Evolutionary conservation across 2,888 invertebrate species (phyloP), one percentile per base, ranked within the genome.

Genomic region (Lutraria lutraria): DNA sequence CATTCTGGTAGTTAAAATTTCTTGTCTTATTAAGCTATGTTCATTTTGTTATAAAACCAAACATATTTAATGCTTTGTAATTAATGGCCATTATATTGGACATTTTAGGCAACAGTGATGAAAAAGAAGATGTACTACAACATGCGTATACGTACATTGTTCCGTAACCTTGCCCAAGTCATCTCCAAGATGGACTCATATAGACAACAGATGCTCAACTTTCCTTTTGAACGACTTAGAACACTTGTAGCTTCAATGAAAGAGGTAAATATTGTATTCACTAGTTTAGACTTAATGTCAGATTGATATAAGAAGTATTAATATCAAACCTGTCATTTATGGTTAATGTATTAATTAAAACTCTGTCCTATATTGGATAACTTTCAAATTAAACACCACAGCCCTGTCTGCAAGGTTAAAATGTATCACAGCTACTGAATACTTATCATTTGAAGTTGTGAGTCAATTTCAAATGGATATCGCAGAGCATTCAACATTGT

Each of bases 111-210:
- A 25, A 96, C 96, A 31, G 96, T 96, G n/a, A 92, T 94, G 84
- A 97, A 96, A 93, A 97, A 97, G 91, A 96, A 96, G 92, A 96
- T 96, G 96, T 97, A 94, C 91, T 97, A 97, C 92, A 96, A 95
- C 91, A 96, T 96, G 96, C 94, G 95, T 68, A 93, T 95, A 52
- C 96, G 96, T 88, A 95, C 95, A 12, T 92, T 96, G 31, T 89
- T 93, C 54, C 92, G 96, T 83, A 95, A 96, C 86, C 92, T 95
- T 87, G 91, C 95, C 12, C 94, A 95, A 85, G 88, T 96, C 25
- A 88, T 94, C n/a, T 86, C 90, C 25, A 94, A 95, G 82, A 93
- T 96, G 92, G 94, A 94, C 31, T 86, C 90, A 13, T 93, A 94
- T 60, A 95, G 95, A 92, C 91, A 93, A 52, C 91, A 95, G 68